Evolutionary conservation across 2,888 invertebrate species (phyloP), one percentile per base, ranked within the genome.

Genomic region (Trichogramma dendrolimi): DNA sequence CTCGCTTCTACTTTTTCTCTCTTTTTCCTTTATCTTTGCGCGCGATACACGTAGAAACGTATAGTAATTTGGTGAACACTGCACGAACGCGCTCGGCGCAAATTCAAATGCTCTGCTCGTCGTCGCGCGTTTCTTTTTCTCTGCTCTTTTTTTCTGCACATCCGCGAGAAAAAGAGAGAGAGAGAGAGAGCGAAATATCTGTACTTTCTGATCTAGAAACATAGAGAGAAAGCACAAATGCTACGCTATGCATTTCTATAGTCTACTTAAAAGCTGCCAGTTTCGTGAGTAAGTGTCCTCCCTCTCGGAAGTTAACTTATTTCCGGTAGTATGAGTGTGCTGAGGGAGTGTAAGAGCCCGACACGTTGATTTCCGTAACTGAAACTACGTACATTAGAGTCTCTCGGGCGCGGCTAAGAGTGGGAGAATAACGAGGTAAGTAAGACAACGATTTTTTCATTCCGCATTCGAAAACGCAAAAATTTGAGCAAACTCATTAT

Each of bases 201-300:
- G 27, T 27, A 27, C 27, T 27, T 27, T 27, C 27, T 27, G 27
- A 27, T 27, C 27, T 27, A 48, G 58, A 46, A 14, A 44, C 6
- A 55, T 7, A 40, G 40, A 58, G 58, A 38, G 47, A 58, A 39
- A 42, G 55, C 8, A 41, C 47, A 38, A 59, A 48, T 64, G 65
- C 68, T 56, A 63, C 64, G 69, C 71, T 69, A 73, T 76, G 75
- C 75, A 75, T 75, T 76, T 74, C 75, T 73, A 75, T 75, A 73
- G 73, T 69, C 73, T 75, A 73, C 73, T 76, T 74, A 74, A 70
- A 68, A 64, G 48, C 67, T 57, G 62, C 62, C 61, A 58, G 66
- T 62, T 27, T 27, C 27, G 27, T 27, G 27, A 27, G 27, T 27
- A 27, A 27, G 27, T 27, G 27, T 27, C 27, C 27, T 27, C 27